phyloP scores from a whole-genome alignment of 2,888 invertebrate species.

The Phanerotoma sp. region DNA sequence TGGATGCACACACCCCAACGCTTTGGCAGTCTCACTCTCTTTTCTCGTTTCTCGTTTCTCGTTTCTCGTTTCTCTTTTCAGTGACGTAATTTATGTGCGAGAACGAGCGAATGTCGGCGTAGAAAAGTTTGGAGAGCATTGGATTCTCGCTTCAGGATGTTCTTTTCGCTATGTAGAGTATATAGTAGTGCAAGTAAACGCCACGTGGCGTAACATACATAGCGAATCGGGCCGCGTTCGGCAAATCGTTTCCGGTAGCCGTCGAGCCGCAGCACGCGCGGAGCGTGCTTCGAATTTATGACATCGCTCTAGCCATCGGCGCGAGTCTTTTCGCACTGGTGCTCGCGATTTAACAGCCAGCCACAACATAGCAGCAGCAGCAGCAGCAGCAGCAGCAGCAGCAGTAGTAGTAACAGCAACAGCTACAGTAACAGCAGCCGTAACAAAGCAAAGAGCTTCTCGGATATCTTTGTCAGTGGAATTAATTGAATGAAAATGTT shows the following conservation, averaged over 20 bases:
- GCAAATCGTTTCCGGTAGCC: constrained; percentile 50
- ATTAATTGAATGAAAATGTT: no score
- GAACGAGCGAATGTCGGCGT: neutral
- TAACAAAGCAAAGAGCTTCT: no score
- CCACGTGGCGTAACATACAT: constrained; percentile 40
- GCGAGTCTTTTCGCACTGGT: constrained; percentile 15
- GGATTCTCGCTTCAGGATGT: neutral
- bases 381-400: no score
- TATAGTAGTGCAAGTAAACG: constrained; percentile 8
- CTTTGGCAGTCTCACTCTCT: no score
- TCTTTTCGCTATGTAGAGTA: neutral
- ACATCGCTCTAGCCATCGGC: constrained; percentile 33
- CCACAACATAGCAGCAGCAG: neutral
- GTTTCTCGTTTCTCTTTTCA: neutral
- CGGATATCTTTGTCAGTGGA: no score
- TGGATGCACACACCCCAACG: neutral
- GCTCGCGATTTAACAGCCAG: constrained; percentile 6
- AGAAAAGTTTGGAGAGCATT: neutral
- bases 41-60: no score
- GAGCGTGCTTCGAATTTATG: constrained; percentile 41
- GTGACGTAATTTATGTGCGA: neutral
- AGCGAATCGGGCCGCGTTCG: constrained; percentile 31
- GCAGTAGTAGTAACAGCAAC: no score
- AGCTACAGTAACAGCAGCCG: no score
- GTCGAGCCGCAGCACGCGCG: constrained; percentile 38